Evolutionary conservation across 2,797 vertebrate genomes (phyloP).

Genomic region (Cryptoprocta ferox): DNA sequence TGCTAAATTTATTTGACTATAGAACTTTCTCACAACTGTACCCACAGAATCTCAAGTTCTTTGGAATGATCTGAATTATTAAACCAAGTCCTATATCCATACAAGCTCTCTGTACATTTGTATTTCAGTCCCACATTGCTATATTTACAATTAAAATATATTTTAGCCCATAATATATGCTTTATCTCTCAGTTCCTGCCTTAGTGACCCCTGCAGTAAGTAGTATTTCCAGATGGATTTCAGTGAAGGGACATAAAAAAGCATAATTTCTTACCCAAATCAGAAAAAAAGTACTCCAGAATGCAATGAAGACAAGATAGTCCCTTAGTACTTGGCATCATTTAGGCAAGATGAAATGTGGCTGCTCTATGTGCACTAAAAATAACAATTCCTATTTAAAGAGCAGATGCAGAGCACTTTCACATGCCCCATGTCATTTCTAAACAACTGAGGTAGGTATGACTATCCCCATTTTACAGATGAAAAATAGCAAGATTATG

Average conservation of each 20-base stretch:
- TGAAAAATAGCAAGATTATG: slow-evolving; percentile 12
- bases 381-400: slow-evolving; percentile 33
- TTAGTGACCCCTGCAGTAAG: not conserved
- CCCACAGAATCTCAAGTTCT: not conserved
- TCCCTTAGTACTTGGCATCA: not conserved
- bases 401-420: not conserved
- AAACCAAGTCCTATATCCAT: slow-evolving; percentile 9
- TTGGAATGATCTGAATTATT: slow-evolving; percentile 17
- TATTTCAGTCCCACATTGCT: not conserved
- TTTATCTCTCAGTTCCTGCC: not conserved
- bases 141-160: slow-evolving; percentile 45
- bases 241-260: not conserved
- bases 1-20: not conserved
- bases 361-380: not conserved
- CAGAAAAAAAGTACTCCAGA: not conserved
- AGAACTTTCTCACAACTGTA: not conserved
- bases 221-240: not conserved
- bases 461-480: not conserved
- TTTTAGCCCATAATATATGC: not conserved
- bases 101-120: slow-evolving; percentile 13
- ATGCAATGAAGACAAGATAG: slow-evolving; percentile 16
- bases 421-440: not conserved
- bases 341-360: slow-evolving; percentile 37
- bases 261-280: not conserved
- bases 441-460: slow-evolving; percentile 32